phyloP scores from a whole-genome alignment of 2,888 invertebrate genomes.

The Caenorhabditis wallacei region DNA sequence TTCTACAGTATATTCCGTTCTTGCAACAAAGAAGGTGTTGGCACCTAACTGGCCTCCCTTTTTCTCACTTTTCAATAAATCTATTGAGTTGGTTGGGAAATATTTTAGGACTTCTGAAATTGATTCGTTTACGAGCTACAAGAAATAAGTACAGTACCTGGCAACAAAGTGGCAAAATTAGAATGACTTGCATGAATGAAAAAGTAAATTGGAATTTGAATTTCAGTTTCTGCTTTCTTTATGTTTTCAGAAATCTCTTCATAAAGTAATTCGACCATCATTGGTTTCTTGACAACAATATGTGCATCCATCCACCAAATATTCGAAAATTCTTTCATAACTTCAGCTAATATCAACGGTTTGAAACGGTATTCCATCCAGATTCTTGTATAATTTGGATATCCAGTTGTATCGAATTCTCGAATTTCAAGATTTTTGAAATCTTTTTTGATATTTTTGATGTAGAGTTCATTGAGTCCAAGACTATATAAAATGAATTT shows the following conservation, averaged over 20 bases:
- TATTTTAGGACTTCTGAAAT: slow-evolving; percentile 31
- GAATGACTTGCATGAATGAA: slow-evolving; percentile 60
- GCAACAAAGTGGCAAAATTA: slow-evolving; percentile 45
- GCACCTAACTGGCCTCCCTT: slow-evolving; percentile 39
- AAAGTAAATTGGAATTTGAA: slow-evolving; percentile 30
- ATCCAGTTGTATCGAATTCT: slow-evolving; percentile 43
- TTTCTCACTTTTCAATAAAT: slow-evolving; percentile 23
- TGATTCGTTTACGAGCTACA: no score
- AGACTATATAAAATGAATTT: slow-evolving; percentile 51
- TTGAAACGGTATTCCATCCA: slow-evolving; percentile 63
- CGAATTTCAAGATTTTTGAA: slow-evolving; percentile 35
- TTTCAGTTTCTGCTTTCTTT: neutral
- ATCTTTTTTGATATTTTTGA: slow-evolving; percentile 8
- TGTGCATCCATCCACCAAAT: slow-evolving; percentile 66
- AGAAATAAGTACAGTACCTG: no score
- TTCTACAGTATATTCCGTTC: slow-evolving; percentile 24
- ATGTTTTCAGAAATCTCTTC: slow-evolving; percentile 9
- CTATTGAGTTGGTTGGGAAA: slow-evolving; percentile 32
- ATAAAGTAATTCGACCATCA: slow-evolving; percentile 21
- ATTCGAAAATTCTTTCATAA: slow-evolving; percentile 50
- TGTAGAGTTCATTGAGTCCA: neutral
- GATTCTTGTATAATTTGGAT: slow-evolving; percentile 33
- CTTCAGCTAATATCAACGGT: slow-evolving; percentile 59
- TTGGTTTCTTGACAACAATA: slow-evolving; percentile 41
- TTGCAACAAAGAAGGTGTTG: slow-evolving; percentile 31